Conservation (phyloP, 2,888 invertebrate genomes). For the Drosophila eohydei region DNA sequence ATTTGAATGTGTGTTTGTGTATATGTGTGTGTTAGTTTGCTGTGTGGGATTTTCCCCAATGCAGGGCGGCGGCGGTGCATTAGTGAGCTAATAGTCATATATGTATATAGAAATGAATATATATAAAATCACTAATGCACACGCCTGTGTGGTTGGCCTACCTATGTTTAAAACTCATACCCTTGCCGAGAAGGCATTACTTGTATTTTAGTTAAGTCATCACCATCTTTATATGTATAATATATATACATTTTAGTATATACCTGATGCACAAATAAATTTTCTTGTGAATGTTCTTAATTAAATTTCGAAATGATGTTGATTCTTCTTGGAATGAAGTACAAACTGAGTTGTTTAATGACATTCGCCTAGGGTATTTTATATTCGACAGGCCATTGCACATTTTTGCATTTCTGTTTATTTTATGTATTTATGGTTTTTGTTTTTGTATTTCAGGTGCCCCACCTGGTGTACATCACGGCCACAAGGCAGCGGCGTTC, state of each 20-base stretch:
- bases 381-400: background rate
- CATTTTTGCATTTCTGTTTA: background rate
- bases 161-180: constrained; percentile 23
- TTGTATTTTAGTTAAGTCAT: too few relatives aligned
- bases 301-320: too few relatives aligned
- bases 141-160: constrained; percentile 32
- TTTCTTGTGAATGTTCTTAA: too few relatives aligned
- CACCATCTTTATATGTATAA: too few relatives aligned
- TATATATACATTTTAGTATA: too few relatives aligned
- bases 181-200: background rate
- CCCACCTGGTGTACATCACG: constrained; percentile 67
- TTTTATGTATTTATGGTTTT: constrained; percentile 6
- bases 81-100: constrained; percentile 8
- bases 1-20: constrained; percentile 12
- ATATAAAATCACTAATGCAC: constrained; percentile 64
- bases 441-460: constrained; percentile 54
- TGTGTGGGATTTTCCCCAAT: constrained; percentile 68
- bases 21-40: constrained; percentile 19
- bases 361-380: background rate
- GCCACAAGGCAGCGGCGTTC: constrained; percentile 57
- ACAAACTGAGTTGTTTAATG: too few relatives aligned
- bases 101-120: constrained; percentile 5
- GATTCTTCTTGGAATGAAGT: too few relatives aligned
- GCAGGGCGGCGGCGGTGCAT: constrained; percentile 37
- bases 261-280: too few relatives aligned